Conservation (phyloP, 2,888 invertebrate species). For the Emmelina monodactyla region DNA sequence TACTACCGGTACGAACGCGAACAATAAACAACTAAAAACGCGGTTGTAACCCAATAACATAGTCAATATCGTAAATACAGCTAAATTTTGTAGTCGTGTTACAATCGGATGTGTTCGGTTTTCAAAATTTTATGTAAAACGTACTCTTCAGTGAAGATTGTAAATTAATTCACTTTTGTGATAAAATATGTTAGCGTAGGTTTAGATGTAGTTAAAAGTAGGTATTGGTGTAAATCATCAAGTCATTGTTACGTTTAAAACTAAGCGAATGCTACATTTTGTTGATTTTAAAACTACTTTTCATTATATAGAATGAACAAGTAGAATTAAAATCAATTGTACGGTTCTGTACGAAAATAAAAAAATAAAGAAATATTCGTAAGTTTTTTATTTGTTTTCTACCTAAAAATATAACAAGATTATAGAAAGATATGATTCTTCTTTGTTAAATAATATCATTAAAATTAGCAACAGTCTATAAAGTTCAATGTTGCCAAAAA, state of each 20-base stretch:
- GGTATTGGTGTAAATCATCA: too few species aligned
- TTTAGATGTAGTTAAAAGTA: too few species aligned
- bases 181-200: too few species aligned
- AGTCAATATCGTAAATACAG: too few species aligned
- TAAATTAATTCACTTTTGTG: too few species aligned
- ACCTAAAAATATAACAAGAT: neutral
- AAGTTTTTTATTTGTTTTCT: neutral
- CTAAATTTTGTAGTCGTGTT: too few species aligned
- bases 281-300: neutral
- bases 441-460: slow-evolving; percentile 46
- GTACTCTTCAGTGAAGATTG: too few species aligned
- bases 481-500: neutral
- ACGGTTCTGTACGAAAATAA: slow-evolving; percentile 4
- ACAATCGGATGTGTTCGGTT: too few species aligned
- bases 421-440: slow-evolving; percentile 45
- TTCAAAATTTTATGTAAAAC: too few species aligned
- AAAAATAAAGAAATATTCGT: slow-evolving; percentile 5
- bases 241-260: too few species aligned
- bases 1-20: slow-evolving; percentile 57
- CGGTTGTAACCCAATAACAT: neutral
- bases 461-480: neutral
- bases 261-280: neutral
- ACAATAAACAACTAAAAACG: slow-evolving; percentile 1
- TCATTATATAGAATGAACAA: neutral
- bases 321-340: neutral